phyloP scores from a whole-genome alignment of 2,113 vertebrate genomes.

The Carollia perspicillata region DNA sequence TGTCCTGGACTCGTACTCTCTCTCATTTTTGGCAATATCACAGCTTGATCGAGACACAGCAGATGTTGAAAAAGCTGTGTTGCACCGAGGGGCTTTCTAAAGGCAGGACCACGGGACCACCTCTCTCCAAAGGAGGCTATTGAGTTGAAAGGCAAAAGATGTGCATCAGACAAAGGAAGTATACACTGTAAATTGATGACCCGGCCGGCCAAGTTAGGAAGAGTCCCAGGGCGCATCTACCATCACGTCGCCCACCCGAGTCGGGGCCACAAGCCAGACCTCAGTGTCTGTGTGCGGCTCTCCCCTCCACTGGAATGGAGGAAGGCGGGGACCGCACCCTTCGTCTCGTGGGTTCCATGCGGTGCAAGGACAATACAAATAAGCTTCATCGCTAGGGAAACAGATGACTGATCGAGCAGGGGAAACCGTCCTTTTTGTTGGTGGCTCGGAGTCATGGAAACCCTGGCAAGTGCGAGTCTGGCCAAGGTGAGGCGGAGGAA shows the following conservation, averaged over 20 bases:
- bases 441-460: neutral
- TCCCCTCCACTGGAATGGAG: neutral
- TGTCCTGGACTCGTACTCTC: neutral
- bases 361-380: neutral
- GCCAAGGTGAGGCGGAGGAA: conserved; percentile 39
- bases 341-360: neutral
- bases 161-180: neutral
- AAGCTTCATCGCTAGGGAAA: neutral
- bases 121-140: neutral
- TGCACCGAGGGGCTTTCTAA: neutral
- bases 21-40: neutral
- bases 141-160: neutral
- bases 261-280: neutral
- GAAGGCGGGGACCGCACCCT: neutral
- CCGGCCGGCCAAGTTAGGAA: neutral
- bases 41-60: neutral
- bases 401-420: neutral
- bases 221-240: neutral
- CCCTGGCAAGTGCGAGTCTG: conserved; percentile 36
- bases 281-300: neutral
- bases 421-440: neutral
- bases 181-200: neutral
- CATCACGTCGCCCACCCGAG: neutral
- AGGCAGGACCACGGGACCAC: neutral
- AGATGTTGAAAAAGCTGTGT: neutral